Evolutionary conservation across 2,888 invertebrate genomes (phyloP).

Genomic region (Tenthredo scrophulariae): DNA sequence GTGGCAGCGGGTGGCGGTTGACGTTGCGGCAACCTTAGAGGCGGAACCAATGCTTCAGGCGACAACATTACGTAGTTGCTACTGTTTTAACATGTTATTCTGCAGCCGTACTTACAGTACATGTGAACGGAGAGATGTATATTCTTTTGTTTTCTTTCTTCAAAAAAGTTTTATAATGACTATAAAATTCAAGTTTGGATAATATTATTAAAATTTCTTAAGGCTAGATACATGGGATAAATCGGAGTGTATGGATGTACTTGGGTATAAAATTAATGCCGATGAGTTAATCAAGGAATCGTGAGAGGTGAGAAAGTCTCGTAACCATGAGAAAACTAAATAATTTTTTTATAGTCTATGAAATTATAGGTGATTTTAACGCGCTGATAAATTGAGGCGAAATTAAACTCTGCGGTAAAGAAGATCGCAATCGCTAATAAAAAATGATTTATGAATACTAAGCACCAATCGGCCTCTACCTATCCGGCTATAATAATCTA

Average conservation of each 20-base stretch:
- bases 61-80: constrained; percentile 38
- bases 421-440: constrained; percentile 42
- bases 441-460: constrained; percentile 41
- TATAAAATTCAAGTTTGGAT: neutral
- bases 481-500: constrained; percentile 34
- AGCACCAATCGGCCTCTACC: constrained; percentile 3
- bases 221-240: neutral
- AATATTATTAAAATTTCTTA: neutral
- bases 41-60: constrained; percentile 46
- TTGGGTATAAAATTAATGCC: neutral
- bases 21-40: constrained; percentile 43
- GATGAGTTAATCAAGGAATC: neutral
- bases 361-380: constrained; percentile 9
- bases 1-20: constrained; percentile 45
- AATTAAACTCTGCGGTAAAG: constrained; percentile 24
- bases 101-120: neutral
- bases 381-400: constrained; percentile 7
- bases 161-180: neutral
- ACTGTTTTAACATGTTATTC: constrained; percentile 35
- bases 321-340: neutral
- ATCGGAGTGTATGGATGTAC: neutral
- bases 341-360: constrained; percentile 10
- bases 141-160: neutral
- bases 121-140: neutral
- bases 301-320: neutral